Evolutionary conservation across 2,113 vertebrate species (phyloP), one percentile per base, ranked within the genome.

Genomic region (Scatophagus argus): DNA sequence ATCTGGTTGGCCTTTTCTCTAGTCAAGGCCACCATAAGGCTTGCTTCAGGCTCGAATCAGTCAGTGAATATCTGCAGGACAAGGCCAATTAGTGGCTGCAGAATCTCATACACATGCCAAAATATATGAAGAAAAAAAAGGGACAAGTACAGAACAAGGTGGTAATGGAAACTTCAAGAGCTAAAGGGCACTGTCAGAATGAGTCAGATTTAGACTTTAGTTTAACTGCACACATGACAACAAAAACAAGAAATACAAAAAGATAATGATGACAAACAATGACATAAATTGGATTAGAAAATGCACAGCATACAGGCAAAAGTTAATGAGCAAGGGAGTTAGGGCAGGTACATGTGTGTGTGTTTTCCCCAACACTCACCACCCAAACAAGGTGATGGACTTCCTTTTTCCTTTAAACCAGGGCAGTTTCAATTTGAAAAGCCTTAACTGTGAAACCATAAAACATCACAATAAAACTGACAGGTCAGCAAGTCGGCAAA

Each of bases 301-400:
- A 16, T 47, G 64, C n/a, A n/a, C n/a, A n/a, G 7, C 39, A 55
- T 31, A 21, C 9, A 68, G 36, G 36, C 36, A 29, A 38, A 32
- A 51, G 46, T 47, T 27, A 44, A 74, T 54, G 36, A 67, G 11
- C 54, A 62, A 34, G 12, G 2, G 13, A 11, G 21, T 19, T 1
- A 25, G 25, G 8, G 27, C 43, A 38, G 43, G 51, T 39, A 23
- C 29, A 0, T 43, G 34, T 63, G 46, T 69, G 52, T 47, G 17
- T 34, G 6, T 32, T 34, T 25, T 39, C 61, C 29, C 46, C 32
- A 11, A 75, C 55, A 39, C 13, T 7, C 46, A 23, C 46, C 70
- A 43, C 58, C 54, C 16, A 9, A 81, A 25, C 54, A 60, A 74
- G 51, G 44, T 84, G 79, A 88, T 32, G 64, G 55, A 79, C 66